Evolutionary conservation across 2,888 invertebrate genomes (phyloP).

Genomic region (Dryobota labecula): DNA sequence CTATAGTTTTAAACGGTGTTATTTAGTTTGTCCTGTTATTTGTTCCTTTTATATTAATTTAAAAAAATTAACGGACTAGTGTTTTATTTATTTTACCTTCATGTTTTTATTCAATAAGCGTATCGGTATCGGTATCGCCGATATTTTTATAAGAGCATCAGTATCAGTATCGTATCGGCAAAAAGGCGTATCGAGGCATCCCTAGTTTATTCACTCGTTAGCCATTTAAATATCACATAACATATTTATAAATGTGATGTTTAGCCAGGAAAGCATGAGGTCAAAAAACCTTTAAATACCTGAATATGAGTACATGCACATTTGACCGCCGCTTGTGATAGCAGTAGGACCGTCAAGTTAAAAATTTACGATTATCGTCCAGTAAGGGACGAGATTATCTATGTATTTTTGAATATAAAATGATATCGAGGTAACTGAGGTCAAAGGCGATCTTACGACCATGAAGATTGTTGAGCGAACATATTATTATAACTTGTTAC

Average conservation of each 20-base stretch:
- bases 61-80: too few species aligned
- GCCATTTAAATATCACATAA: slow-evolving; percentile 1
- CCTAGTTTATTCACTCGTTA: background rate
- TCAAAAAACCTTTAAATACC: slow-evolving; percentile 20
- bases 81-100: too few species aligned
- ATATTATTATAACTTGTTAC: slow-evolving; percentile 34
- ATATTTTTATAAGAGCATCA: too few species aligned
- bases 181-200: too few species aligned
- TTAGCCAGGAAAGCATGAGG: background rate
- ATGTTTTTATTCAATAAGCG: too few species aligned
- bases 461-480: slow-evolving; percentile 48
- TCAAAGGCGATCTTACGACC: slow-evolving; percentile 57
- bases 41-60: too few species aligned
- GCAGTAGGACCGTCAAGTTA: slow-evolving; percentile 20
- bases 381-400: slow-evolving; percentile 37
- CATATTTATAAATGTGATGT: background rate
- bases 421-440: slow-evolving; percentile 38
- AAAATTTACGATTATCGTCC: slow-evolving; percentile 54
- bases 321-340: slow-evolving; percentile 34
- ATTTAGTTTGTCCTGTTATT: too few species aligned
- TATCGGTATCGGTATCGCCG: too few species aligned
- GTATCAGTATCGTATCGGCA: too few species aligned
- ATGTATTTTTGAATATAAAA: slow-evolving; percentile 45
- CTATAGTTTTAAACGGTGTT: too few species aligned
- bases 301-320: slow-evolving; percentile 16